Conservation (phyloP, 2,797 vertebrate genomes). For the Ispidina picta region DNA sequence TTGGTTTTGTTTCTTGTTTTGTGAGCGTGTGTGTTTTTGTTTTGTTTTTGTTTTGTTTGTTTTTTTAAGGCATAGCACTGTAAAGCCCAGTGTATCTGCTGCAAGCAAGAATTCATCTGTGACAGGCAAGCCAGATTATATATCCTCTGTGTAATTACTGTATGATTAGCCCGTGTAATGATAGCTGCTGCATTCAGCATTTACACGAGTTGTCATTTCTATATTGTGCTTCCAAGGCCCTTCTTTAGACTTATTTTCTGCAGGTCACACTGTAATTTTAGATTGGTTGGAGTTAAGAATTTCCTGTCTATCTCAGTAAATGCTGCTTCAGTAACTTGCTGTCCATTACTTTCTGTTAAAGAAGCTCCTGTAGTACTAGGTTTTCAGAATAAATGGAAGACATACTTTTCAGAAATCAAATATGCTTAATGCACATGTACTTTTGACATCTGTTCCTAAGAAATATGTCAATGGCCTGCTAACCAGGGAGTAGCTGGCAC, state of each 20-base stretch:
- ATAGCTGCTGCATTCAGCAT: not conserved
- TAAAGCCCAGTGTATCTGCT: not conserved
- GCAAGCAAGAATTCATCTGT: not conserved
- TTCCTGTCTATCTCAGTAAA: not conserved
- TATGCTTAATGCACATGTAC: not conserved
- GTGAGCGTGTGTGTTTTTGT: too few species aligned
- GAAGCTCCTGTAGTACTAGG: not conserved
- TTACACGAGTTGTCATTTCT: not conserved
- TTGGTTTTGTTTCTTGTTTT: too few species aligned
- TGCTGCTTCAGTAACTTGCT: not conserved
- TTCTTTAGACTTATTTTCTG: not conserved
- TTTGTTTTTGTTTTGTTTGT: too few species aligned
- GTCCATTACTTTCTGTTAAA: not conserved
- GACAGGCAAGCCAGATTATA: not conserved
- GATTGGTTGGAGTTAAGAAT: not conserved
- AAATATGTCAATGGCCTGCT: not conserved
- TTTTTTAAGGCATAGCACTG: not conserved
- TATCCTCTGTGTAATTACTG: not conserved
- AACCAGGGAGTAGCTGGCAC: not conserved
- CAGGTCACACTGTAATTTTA: not conserved
- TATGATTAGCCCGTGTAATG: not conserved
- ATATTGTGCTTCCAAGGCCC: not conserved
- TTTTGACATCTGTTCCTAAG: not conserved
- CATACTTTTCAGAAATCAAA: not conserved
- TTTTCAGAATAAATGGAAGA: constrained; percentile 25